Evolutionary conservation across 2,797 vertebrate species (phyloP).

Genomic region (Thamnophis elegans): DNA sequence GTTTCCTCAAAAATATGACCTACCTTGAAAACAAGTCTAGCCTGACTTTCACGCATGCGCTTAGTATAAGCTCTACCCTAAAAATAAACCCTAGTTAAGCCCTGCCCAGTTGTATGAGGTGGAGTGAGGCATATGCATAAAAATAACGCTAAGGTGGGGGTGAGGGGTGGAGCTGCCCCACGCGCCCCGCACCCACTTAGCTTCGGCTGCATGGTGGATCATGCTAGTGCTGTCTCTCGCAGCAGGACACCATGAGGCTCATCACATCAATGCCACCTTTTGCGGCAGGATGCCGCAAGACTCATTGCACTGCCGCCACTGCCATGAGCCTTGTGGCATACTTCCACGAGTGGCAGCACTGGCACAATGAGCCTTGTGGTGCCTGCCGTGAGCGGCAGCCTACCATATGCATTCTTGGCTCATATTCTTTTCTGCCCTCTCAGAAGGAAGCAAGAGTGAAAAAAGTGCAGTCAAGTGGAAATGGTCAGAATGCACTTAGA

Average conservation of each 20-base stretch:
- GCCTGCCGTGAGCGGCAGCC: no score
- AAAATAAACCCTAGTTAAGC: not conserved
- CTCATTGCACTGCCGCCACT: rapidly evolving
- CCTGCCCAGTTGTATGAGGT: not conserved
- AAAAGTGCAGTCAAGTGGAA: conserved; percentile 84
- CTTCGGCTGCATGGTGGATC: no score
- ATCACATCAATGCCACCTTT: no score
- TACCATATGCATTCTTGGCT: conserved; percentile 35
- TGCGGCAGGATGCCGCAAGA: no score
- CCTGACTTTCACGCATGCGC: not conserved
- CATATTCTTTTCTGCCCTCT: conserved; percentile 55
- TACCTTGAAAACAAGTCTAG: not conserved
- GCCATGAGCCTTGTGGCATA: no score
- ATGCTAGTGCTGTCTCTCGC: rapidly evolving
- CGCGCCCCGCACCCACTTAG: rapidly evolving
- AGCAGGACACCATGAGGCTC: no score
- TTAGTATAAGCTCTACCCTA: not conserved
- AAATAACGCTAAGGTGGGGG: no score
- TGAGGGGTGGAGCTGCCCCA: no score
- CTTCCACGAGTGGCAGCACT: no score
- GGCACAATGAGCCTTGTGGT: no score
- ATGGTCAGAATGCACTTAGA: conserved; percentile 83
- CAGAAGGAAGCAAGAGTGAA: conserved; percentile 43
- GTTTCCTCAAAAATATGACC: not conserved
- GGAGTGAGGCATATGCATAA: no score